These are phyloP conservation scores for Litocranius walleri DNA, from an alignment of 2,113 vertebrate species.

Conservation along the genomic window DNA sequence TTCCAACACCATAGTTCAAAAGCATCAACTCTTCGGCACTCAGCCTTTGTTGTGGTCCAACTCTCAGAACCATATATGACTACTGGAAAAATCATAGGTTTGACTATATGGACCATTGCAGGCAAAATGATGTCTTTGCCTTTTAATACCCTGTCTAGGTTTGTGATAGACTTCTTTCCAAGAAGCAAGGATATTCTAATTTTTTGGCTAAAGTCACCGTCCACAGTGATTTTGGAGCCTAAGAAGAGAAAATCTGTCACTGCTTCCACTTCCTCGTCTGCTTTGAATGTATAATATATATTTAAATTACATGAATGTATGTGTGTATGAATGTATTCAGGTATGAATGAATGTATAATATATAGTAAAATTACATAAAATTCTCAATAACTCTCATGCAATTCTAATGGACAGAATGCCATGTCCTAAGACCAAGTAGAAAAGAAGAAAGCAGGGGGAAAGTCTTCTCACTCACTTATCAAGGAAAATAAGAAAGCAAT, in stretches of 20 bases:
- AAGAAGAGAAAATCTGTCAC: not conserved
- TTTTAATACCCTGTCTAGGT: not conserved
- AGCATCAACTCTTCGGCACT: not conserved
- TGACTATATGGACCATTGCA: accelerated
- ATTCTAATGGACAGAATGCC: not conserved
- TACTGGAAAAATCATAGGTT: not conserved
- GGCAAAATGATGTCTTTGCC: not conserved
- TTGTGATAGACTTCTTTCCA: not conserved
- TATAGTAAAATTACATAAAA: not conserved
- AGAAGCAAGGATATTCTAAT: not conserved
- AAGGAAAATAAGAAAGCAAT: not conserved
- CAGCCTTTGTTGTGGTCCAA: not conserved
- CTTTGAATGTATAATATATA: not conserved
- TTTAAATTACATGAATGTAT: not conserved
- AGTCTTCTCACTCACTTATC: not conserved
- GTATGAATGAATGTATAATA: not conserved
- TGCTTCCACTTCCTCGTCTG: not conserved
- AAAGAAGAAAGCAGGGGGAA: not conserved
- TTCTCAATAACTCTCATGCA: not conserved
- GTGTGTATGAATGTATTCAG: not conserved
- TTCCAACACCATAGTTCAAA: not conserved
- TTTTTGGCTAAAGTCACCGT: not conserved
- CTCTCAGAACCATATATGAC: not conserved
- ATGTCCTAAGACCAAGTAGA: not conserved
- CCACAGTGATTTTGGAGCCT: not conserved